A percentile compares a stretch with the other conserved stretches of the same genome.
Conservation (phyloP, 2,888 invertebrate species). For the Mesochorus sp. region DNA sequence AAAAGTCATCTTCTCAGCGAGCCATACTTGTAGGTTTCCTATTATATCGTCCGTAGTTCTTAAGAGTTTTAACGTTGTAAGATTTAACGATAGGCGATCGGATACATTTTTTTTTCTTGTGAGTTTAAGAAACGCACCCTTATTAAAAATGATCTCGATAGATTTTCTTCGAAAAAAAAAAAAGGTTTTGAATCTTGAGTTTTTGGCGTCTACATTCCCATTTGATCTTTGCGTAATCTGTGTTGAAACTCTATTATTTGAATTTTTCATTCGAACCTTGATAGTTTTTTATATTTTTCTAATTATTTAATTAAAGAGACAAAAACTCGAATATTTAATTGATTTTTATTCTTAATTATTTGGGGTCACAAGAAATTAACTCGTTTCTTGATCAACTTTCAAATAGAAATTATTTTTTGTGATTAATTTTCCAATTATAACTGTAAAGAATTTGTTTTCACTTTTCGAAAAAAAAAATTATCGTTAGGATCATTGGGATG, state of each 20-base stretch:
- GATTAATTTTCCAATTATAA: conserved; percentile 34
- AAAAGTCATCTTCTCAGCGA: conserved; percentile 33
- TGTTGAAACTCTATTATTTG: conserved; percentile 38
- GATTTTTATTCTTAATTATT: neutral
- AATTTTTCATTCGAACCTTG: conserved; percentile 19
- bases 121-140: conserved; percentile 18
- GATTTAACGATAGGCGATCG: conserved; percentile 42
- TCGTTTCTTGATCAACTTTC: neutral
- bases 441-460: conserved; percentile 47
- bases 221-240: conserved; percentile 45
- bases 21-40: conserved; percentile 53
- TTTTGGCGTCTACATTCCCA: conserved; percentile 50
- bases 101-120: conserved; percentile 17
- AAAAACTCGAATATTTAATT: conserved; percentile 13
- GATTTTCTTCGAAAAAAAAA: conserved; percentile 6
- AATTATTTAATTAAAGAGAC: conserved; percentile 49
- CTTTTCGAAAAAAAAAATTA: conserved; percentile 48
- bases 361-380: no score
- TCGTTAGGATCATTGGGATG: conserved; percentile 48
- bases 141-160: conserved; percentile 26
- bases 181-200: conserved; percentile 4
- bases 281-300: conserved; percentile 61
- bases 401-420: conserved; percentile 38
- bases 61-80: conserved; percentile 45
- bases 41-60: conserved; percentile 50